phyloP scores from a whole-genome alignment of 2,113 vertebrate species.

The Grantiella picta region DNA sequence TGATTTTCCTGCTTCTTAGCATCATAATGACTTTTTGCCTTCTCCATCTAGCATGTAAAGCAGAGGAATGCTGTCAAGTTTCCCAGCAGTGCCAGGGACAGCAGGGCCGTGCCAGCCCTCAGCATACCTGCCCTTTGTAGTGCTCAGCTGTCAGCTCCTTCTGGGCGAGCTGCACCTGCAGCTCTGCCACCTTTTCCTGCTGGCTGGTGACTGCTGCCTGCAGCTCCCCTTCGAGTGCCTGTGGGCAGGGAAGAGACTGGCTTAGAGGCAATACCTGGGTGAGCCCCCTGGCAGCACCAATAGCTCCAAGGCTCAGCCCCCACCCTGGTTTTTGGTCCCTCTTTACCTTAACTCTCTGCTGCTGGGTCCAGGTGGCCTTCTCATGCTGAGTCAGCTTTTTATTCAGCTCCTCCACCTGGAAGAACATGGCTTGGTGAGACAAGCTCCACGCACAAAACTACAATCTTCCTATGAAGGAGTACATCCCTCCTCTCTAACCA shows the following conservation, averaged over 20 bases:
- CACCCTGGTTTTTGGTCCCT: fast-evolving
- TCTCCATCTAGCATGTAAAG: slow-evolving; percentile 79
- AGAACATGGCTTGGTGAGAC: background rate
- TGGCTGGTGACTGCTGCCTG: slow-evolving; percentile 50
- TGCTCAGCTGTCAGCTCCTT: slow-evolving; percentile 84
- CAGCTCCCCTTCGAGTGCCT: slow-evolving; percentile 67
- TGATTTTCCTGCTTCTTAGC: slow-evolving; percentile 87
- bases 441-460: background rate
- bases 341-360: slow-evolving; percentile 73
- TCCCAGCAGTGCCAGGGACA: background rate
- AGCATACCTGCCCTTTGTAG: slow-evolving; percentile 85
- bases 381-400: slow-evolving; percentile 72
- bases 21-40: slow-evolving; percentile 82
- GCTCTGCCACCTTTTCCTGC: slow-evolving; percentile 63
- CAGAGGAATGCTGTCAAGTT: fast-evolving
- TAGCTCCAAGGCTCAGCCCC: background rate
- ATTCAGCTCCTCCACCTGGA: slow-evolving; percentile 74
- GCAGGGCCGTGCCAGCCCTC: fast-evolving
- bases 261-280: background rate
- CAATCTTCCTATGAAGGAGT: background rate
- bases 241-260: fast-evolving
- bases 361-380: slow-evolving; percentile 58
- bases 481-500: background rate
- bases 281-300: background rate
- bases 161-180: slow-evolving; percentile 75